Percentiles rank a stretch among this genome's conserved stretches.
Evolutionary conservation across 2,113 vertebrate species (phyloP).

Genomic region (Hylia prasina): DNA sequence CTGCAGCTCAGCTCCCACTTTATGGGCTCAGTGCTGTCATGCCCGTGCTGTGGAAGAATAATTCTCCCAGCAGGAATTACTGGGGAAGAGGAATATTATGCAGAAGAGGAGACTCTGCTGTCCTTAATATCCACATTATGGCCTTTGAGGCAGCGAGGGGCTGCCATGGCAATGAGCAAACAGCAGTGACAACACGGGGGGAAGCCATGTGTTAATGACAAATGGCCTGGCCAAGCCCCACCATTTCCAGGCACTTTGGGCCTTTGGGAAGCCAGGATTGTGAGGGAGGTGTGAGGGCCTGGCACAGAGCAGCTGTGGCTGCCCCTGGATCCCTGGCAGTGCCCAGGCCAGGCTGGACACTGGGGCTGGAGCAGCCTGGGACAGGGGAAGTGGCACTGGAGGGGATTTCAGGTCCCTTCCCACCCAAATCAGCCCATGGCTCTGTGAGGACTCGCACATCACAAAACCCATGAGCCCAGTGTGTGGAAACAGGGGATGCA

Average conservation of each 20-base stretch:
- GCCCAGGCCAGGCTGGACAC: background rate
- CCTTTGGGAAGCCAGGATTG: background rate
- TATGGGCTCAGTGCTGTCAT: background rate
- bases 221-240: background rate
- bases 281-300: accelerated
- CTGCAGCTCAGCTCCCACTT: background rate
- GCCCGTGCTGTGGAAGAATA: background rate
- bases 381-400: background rate
- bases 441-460: background rate
- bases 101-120: slow-evolving; percentile 5
- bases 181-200: background rate
- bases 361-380: background rate
- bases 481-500: background rate
- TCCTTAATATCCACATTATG: background rate
- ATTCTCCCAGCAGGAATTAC: slow-evolving; percentile 31
- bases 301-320: background rate
- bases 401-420: accelerated
- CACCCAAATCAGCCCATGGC: background rate
- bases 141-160: background rate
- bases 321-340: background rate
- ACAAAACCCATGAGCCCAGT: accelerated
- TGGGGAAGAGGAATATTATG: slow-evolving; percentile 37
- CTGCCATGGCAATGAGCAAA: background rate
- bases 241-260: background rate
- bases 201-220: background rate